phyloP scores from a whole-genome alignment of 2,797 vertebrate genomes.

The Argyrosomus regius region DNA sequence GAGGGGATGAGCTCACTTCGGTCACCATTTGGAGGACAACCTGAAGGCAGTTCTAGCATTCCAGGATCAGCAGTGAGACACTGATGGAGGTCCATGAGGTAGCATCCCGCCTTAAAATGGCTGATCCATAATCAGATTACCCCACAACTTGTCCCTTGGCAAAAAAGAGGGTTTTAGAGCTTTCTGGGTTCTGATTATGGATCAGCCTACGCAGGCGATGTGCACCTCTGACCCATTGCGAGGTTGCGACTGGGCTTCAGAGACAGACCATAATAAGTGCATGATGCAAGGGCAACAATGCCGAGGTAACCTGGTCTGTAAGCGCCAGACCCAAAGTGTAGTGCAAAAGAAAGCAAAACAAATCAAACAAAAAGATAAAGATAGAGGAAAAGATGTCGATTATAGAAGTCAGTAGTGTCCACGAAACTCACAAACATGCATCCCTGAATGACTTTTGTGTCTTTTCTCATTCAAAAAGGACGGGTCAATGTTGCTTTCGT shows the following conservation, averaged over 20 bases:
- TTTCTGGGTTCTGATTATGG: conserved; percentile 66
- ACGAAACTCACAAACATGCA: conserved; percentile 87
- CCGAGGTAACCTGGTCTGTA: conserved; percentile 89
- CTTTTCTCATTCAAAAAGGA: conserved; percentile 80
- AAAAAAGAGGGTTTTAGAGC: conserved; percentile 52
- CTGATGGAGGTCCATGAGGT: conserved; percentile 78
- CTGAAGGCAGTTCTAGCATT: conserved; percentile 59
- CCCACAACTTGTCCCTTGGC: conserved; percentile 68
- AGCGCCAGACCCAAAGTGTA: conserved; percentile 86
- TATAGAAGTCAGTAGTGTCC: conserved; percentile 82
- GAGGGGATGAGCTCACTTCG: conserved; percentile 47
- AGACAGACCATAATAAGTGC: conserved; percentile 87
- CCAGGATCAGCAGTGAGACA: conserved; percentile 77
- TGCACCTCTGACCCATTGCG: conserved; percentile 70
- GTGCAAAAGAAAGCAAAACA: conserved; percentile 88
- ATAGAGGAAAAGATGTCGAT: conserved; percentile 75
- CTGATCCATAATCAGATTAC: conserved; percentile 71
- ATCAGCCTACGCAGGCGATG: conserved; percentile 65
- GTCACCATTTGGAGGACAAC: conserved; percentile 41
- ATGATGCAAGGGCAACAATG: conserved; percentile 87
- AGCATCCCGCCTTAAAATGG: conserved; percentile 69
- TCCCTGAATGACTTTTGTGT: conserved; percentile 88
- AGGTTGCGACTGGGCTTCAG: conserved; percentile 77
- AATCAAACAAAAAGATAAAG: conserved; percentile 73
- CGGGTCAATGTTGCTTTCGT: conserved; percentile 81